Conservation (phyloP, 2,113 vertebrate genomes). For the Artemisiospiza belli region DNA sequence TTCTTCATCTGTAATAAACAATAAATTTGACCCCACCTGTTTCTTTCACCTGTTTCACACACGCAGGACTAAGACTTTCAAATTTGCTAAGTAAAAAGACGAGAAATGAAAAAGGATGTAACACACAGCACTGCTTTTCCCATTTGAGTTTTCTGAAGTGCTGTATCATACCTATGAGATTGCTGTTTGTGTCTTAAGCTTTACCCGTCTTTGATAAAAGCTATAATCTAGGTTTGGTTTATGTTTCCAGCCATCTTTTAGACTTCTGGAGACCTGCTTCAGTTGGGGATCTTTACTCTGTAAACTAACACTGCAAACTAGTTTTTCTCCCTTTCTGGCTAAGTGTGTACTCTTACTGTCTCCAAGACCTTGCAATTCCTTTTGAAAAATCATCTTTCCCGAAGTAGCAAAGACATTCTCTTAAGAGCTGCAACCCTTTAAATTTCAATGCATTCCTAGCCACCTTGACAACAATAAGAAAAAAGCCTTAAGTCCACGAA, state of each 20-base stretch:
- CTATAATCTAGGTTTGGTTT: not conserved
- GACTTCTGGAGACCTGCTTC: not conserved
- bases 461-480: not conserved
- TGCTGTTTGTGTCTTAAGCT: not conserved
- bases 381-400: not conserved
- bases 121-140: not conserved
- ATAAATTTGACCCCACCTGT: not conserved
- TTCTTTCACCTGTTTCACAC: not conserved
- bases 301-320: not conserved
- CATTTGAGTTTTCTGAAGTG: not conserved
- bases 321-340: not conserved
- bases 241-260: not conserved
- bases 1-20: slow-evolving; percentile 7
- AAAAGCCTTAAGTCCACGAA: not conserved
- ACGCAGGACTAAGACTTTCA: not conserved
- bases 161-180: not conserved
- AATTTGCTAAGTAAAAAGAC: not conserved
- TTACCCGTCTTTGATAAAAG: not conserved
- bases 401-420: not conserved
- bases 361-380: not conserved
- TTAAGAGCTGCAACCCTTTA: not conserved
- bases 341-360: not conserved
- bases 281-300: not conserved
- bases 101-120: not conserved
- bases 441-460: not conserved